Evolutionary conservation across 1,140 invertebrate genomes (phyloP).

Genomic region (Globodera ellingtonae): DNA sequence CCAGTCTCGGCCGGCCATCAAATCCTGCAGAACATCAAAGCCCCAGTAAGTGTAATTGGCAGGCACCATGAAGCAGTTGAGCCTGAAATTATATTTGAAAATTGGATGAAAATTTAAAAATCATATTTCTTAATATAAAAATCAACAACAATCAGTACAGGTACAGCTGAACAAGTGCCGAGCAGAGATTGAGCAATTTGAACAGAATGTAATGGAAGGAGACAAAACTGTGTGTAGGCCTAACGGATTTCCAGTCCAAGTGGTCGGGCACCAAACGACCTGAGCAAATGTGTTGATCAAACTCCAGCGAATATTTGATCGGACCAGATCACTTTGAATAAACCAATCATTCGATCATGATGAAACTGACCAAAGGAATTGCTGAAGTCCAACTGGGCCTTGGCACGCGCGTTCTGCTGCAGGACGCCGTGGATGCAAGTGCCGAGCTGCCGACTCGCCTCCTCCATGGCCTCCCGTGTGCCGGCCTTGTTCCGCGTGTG

Average conservation of each 20-base stretch:
- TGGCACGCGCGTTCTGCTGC: neutral
- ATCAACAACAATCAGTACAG: constrained; percentile 50
- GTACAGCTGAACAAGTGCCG: constrained; percentile 33
- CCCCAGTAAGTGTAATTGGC: constrained; percentile 67
- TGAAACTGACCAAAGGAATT: neutral
- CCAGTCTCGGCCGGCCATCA: constrained; percentile 66
- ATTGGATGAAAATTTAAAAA: constrained; percentile 72
- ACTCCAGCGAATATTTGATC: neutral
- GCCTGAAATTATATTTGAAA: constrained; percentile 64
- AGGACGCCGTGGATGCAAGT: neutral
- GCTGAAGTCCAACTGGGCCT: neutral
- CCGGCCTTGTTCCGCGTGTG: constrained; percentile 12
- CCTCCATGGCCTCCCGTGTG: neutral
- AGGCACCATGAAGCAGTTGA: constrained; percentile 67
- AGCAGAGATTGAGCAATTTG: constrained; percentile 12
- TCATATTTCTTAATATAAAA: constrained; percentile 66
- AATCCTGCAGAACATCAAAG: constrained; percentile 65
- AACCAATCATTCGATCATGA: neutral
- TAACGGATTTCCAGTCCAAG: neutral
- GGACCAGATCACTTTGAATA: neutral
- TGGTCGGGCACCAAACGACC: neutral
- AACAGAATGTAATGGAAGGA: neutral
- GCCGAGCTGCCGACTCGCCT: constrained; percentile 3
- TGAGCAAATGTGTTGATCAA: neutral
- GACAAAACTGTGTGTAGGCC: neutral